Conservation (phyloP, 2,797 vertebrate species). For the Typhlichthys eigenmanni region DNA sequence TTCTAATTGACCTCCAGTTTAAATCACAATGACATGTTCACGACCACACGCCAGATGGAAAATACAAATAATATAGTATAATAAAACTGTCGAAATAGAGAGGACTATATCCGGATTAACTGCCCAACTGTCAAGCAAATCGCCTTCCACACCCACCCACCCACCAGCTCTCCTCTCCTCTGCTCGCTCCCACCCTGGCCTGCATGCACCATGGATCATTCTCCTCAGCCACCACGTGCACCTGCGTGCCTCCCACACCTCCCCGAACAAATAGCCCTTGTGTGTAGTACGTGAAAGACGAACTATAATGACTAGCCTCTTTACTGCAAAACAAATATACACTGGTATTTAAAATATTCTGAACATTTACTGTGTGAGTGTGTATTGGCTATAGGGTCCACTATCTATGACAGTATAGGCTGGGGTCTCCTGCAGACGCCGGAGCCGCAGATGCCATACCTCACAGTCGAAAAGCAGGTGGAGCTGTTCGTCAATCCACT, state of each 20-base stretch:
- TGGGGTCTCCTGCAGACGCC: conserved; percentile 3
- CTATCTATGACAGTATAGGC: background rate
- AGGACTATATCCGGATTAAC: background rate
- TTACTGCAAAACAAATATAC: too few species aligned
- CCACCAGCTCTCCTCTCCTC: conserved; percentile 13
- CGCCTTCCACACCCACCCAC: conserved; percentile 24
- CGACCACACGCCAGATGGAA: too few species aligned
- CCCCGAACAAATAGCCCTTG: conserved; percentile 18
- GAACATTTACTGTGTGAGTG: background rate
- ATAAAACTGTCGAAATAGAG: background rate
- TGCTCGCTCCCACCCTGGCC: conserved; percentile 12
- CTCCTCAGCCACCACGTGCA: conserved; percentile 15
- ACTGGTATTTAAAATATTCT: too few species aligned
- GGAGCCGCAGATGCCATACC: conserved; percentile 73
- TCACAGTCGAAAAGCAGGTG: conserved; percentile 92
- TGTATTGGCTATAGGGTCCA: conserved; percentile 1
- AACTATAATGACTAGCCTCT: too few species aligned
- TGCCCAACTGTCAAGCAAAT: conserved; percentile 20
- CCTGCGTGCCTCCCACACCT: conserved; percentile 17
- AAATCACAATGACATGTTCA: too few species aligned
- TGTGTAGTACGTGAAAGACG: background rate
- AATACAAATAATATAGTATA: background rate
- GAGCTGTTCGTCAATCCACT: conserved; percentile 91
- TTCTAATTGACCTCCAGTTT: too few species aligned
- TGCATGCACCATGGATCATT: conserved; percentile 34